Evolutionary conservation across 2,888 invertebrate genomes (phyloP).

Genomic region (Lepidocyrtoides sp.): DNA sequence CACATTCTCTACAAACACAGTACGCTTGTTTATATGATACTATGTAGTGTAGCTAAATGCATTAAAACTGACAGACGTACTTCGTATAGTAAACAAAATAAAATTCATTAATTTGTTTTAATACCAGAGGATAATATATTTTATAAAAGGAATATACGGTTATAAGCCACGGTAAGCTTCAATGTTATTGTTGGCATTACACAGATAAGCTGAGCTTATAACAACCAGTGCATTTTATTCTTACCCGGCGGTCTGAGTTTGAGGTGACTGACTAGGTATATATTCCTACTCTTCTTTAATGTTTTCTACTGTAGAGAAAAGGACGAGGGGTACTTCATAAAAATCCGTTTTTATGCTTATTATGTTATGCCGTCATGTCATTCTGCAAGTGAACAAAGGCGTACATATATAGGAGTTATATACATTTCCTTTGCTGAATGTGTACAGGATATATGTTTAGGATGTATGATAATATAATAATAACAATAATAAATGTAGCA

Average conservation of each 20-base stretch:
- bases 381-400: no score
- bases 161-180: constrained; percentile 32
- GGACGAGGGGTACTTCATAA: constrained; percentile 61
- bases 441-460: background rate
- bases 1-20: background rate
- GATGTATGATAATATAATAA: background rate
- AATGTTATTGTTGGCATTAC: constrained; percentile 71
- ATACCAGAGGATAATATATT: constrained; percentile 32
- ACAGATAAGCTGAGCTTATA: constrained; percentile 56
- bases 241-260: constrained; percentile 61
- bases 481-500: constrained; percentile 54
- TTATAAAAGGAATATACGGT: background rate
- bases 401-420: no score
- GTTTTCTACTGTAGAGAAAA: background rate
- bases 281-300: background rate
- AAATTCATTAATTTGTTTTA: constrained; percentile 68
- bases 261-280: background rate
- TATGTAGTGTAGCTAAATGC: constrained; percentile 33
- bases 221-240: constrained; percentile 6
- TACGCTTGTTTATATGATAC: background rate
- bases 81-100: no score
- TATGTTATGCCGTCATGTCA: constrained; percentile 7
- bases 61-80: constrained; percentile 59
- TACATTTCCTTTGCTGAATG: background rate
- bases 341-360: constrained; percentile 49